Evolutionary conservation across 2,888 invertebrate species (phyloP).

Genomic region (Amphipyra tragopoginis): DNA sequence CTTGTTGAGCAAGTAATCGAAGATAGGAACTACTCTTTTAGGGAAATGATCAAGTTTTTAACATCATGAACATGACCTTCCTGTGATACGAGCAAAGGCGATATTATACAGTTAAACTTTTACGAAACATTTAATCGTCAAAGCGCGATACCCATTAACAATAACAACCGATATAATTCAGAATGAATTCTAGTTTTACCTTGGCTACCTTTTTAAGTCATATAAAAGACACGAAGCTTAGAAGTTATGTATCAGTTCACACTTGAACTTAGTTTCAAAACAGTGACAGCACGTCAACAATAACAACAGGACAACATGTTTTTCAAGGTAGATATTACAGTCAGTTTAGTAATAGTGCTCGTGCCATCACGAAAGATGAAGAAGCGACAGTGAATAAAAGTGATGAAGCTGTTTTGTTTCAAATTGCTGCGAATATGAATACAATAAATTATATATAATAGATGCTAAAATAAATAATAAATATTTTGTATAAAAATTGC

Average conservation of each 20-base stretch:
- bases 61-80: too few species aligned
- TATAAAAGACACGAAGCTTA: slow-evolving; percentile 49
- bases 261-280: neutral
- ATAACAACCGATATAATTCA: slow-evolving; percentile 16
- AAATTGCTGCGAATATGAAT: too few species aligned
- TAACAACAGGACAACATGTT: slow-evolving; percentile 23
- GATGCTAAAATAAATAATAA: too few species aligned
- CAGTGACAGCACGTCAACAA: neutral
- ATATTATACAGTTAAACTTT: neutral
- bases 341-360: neutral
- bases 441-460: too few species aligned
- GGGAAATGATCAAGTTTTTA: too few species aligned
- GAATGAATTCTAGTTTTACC: slow-evolving; percentile 52
- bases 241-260: slow-evolving; percentile 41
- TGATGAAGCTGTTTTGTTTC: too few species aligned
- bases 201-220: slow-evolving; percentile 35
- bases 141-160: slow-evolving; percentile 23
- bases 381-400: too few species aligned
- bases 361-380: too few species aligned
- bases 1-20: too few species aligned
- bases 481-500: neutral
- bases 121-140: slow-evolving; percentile 5
- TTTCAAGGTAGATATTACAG: slow-evolving; percentile 45
- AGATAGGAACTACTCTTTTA: too few species aligned
- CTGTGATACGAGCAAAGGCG: neutral